Base-by-base conservation (phyloP, 2,888 invertebrate species). In the Salpingus planirostris region DNA sequence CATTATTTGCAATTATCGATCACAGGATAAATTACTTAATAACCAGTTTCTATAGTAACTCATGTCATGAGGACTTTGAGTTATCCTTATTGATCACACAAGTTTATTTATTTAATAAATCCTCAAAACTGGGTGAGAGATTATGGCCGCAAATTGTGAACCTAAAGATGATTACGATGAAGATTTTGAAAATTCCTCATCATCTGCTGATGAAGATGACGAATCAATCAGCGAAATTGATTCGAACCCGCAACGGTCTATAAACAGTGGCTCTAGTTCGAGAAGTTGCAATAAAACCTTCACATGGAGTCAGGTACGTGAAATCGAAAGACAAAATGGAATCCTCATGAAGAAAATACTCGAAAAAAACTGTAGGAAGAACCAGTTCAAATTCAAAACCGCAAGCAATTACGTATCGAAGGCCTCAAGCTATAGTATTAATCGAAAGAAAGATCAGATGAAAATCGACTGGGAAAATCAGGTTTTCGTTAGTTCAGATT, bases 391-490 rank as follows among this genome's bases (percentile, higher is more conserved):
- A 24, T 47, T 51, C 27, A 47, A 42, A 13, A 30, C 33, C 13
- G n/a, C n/a, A n/a, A n/a, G n/a, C n/a, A n/a, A n/a, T n/a, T n/a
- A n/a, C n/a, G 25, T 33, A n/a, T 29, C 42, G n/a, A 25, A 27
- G 13, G 28, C 35, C 15, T 15, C 39, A 28, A 34, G 24, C 38
- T 11, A 44, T 43, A 49, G 47, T n/a, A 49, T 52, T 12, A 54
- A 54, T 29, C 37, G 51, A 22, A 48, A 43, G 38, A 46, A 40
- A 13, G 31, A 39, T 25, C 47, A 53, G 29, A 47, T 43, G 35
- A 52, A 52, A 42, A 51, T 55, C 13, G 44, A 40, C 24, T 38
- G 43, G 38, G 55, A 55, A 27, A 55, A 55, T 43, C 43, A 51
- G 38, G 49, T 47, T 34, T n/a, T n/a, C n/a, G n/a, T n/a, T n/a